Base-by-base conservation (phyloP, 2,888 invertebrate species). In the Schizaphis graminum region DNA sequence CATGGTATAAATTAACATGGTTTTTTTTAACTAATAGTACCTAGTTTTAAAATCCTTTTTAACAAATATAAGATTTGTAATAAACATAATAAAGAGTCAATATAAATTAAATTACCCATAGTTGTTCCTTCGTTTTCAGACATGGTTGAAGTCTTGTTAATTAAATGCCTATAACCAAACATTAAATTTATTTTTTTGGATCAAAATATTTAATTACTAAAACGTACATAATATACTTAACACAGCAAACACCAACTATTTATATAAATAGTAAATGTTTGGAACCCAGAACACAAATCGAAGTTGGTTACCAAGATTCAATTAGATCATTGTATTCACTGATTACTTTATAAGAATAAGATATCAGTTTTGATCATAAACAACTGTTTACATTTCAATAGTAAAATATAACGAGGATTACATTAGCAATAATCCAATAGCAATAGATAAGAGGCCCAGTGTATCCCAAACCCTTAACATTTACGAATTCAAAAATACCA, bases 81-180 rank as follows among this genome's bases (percentile, higher is more conserved):
- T 61, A 67, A n/a, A 16, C 16, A 57, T 57, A 57, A 44, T 61
- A 28, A 0, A 57, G 3, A 89, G 7, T 35, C 61, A 89, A 16
- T 44, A 24, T 41, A 44, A 61, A 57, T 61, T 89, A n/a, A 85
- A 84, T 94, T 94, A 94, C 94, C 94, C 53, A 94, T 49, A 28
- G 91, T 94, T 47, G 93, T 86, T 86, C 86, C 94, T 86, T 94
- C 91, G 61, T 86, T 94, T 53, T 91, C 94, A 67, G 94, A 94
- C 94, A 94, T 92, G 91, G 61, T 94, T n/a, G 91, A 44, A 28
- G 86, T 86, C 1, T 91, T 53, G 28, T 94, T 53, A 90, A 89
- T 93, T 57, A 92, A 92, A 67, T 57, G 90, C 93, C 93, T 93
- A 90, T 61, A 92, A 92, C 61, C 84, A 90, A 90, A 85, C 13